Evolutionary conservation across 1,140 invertebrate species (phyloP).

Genomic region (Marisa cornuarietis): DNA sequence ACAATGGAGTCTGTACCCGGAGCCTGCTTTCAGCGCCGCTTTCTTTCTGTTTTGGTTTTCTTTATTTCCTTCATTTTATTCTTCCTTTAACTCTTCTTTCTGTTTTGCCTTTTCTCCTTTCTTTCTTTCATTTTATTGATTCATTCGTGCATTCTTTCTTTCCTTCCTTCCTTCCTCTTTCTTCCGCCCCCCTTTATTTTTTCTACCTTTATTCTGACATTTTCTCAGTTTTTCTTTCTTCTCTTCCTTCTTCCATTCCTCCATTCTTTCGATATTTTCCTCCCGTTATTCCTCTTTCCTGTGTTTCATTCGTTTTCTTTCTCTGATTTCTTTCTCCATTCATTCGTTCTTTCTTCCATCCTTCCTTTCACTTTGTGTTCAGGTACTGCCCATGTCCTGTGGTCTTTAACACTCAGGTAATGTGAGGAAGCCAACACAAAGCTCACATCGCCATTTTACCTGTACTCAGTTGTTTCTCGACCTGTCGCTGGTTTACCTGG

Average conservation of each 20-base stretch:
- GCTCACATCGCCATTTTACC: no score
- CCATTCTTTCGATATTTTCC: not conserved
- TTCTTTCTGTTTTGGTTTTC: not conserved
- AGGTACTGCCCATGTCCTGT: no score
- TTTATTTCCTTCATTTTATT: not conserved
- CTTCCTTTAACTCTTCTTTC: not conserved
- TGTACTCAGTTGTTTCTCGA: no score
- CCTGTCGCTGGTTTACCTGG: no score
- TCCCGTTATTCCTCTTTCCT: no score
- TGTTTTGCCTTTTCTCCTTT: not conserved
- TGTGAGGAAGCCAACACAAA: no score
- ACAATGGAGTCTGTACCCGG: no score
- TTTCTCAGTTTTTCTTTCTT: not conserved
- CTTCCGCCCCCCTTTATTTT: not conserved
- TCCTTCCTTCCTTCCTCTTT: not conserved
- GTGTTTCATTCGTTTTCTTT: not conserved
- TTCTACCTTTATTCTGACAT: not conserved
- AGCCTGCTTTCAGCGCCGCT: not conserved
- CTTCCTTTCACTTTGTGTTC: not conserved
- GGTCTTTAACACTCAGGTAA: no score
- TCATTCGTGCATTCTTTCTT: not conserved
- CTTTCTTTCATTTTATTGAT: not conserved
- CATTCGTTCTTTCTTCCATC: not conserved
- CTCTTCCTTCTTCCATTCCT: not conserved
- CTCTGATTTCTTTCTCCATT: not conserved